A percentile compares a stretch with the other conserved stretches of the same genome.
phyloP scores from a whole-genome alignment of 2,797 vertebrate species.

The Pseudochromis fuscus region DNA sequence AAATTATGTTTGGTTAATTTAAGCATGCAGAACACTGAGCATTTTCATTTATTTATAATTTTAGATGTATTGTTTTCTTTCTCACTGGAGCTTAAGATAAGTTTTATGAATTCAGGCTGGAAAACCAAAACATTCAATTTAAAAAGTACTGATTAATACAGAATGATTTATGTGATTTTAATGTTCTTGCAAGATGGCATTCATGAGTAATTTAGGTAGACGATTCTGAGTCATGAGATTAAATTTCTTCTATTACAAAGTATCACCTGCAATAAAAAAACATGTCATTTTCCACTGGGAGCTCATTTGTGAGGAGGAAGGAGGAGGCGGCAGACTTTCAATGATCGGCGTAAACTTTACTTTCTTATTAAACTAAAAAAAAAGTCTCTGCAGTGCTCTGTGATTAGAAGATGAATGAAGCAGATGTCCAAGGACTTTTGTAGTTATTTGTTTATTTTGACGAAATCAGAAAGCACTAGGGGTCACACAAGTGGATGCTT shows the following conservation, averaged over 20 bases:
- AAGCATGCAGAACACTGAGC: no score
- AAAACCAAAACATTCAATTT: background rate
- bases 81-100: background rate
- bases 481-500: conserved; percentile 66
- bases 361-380: conserved; percentile 13
- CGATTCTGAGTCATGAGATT: background rate
- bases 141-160: background rate
- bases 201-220: background rate
- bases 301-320: conserved; percentile 54
- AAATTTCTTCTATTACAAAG: conserved; percentile 21
- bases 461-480: conserved; percentile 29
- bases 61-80: no score
- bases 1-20: no score
- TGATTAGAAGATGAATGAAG: conserved; percentile 42
- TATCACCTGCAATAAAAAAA: conserved; percentile 18
- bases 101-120: background rate
- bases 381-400: conserved; percentile 32
- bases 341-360: conserved; percentile 15
- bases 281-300: conserved; percentile 29
- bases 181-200: background rate
- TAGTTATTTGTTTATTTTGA: conserved; percentile 67
- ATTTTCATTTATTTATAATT: no score
- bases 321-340: conserved; percentile 22
- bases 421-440: conserved; percentile 45
- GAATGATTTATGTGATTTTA: background rate